Conservation (phyloP, 1,140 invertebrate genomes). For the Elysia chlorotica region DNA sequence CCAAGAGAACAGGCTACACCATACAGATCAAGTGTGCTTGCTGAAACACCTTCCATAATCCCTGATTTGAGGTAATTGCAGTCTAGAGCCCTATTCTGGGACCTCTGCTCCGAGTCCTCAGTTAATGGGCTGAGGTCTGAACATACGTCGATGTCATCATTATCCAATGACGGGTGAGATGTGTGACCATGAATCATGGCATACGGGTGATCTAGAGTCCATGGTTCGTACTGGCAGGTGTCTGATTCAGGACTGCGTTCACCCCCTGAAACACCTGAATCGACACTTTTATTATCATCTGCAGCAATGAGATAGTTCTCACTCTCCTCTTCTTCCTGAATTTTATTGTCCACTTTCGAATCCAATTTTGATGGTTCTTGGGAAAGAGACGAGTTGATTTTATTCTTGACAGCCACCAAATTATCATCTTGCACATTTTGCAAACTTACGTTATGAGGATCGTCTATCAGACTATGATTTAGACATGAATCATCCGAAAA, state of each 20-base stretch:
- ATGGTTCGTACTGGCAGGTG: neutral
- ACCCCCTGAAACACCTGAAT: neutral
- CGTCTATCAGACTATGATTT: neutral
- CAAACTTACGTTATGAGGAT: neutral
- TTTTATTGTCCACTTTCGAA: neutral
- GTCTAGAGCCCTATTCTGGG: slow-evolving; percentile 28
- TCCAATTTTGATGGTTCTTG: neutral
- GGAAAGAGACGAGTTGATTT: neutral
- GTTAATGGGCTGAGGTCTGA: slow-evolving; percentile 18
- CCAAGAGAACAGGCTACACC: neutral
- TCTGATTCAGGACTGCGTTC: neutral
- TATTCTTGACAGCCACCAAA: neutral
- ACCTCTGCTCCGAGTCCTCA: slow-evolving; percentile 30
- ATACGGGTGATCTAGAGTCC: slow-evolving; percentile 25
- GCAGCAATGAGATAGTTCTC: neutral
- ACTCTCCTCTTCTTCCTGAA: neutral
- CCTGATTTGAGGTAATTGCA: slow-evolving; percentile 28
- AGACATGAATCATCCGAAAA: neutral
- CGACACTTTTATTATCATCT: slow-evolving; percentile 10
- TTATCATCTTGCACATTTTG: neutral
- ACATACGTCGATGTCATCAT: slow-evolving; percentile 17
- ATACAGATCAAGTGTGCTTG: slow-evolving; percentile 15
- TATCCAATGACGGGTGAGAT: neutral
- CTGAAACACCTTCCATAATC: slow-evolving; percentile 14
- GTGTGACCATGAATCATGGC: slow-evolving; percentile 1